Base-by-base conservation (phyloP, 1,140 invertebrate genomes). In the Aphis gossypii region DNA sequence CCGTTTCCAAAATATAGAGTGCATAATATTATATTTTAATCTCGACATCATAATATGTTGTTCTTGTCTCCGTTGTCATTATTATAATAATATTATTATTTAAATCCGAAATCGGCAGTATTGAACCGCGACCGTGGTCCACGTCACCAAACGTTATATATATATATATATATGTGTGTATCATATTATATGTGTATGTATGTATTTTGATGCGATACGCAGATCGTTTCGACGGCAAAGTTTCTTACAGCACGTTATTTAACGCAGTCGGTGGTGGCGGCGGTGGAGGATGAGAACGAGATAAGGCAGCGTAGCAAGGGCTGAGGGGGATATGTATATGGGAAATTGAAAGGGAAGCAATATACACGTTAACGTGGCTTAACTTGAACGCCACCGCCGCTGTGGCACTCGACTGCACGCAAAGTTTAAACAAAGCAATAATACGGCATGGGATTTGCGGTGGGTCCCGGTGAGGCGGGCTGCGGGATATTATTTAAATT, bases 291-390 rank as follows among this genome's bases (percentile, higher is more conserved):
- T 18, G 44, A 23, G 30, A 30, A n/a, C 11, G 76, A 92, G 60
- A 92, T 82, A 82, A 82, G 56, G 68, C 21, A 76, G 20, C 14
- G n/a, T 7, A 9, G 14, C 0, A n/a, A 4, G 14, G 60, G 30
- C 18, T 51, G 11, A 14, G n/a, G 60, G 30, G 30, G 5, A 11
- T 9, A n/a, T 30, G 8, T 46, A 21, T 92, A 92, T 91, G 44
- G 91, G 91, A 92, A 92, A 92, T 92, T 92, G 91, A 92, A 92
- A 92, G 91, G 91, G 91, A 92, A 83, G 68, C 90, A 92, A 92
- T 51, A 83, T 92, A 83, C 76, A 92, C 91, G 91, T 92, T 92
- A 92, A 92, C 91, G 91, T 83, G 91, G 68, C 76, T 92, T 92
- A 92, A 92, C 91, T 83, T 23, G 76, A 83, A 82, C 76, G 91